Base-by-base conservation (phyloP, 2,888 invertebrate species). In the Ophion costatus region DNA sequence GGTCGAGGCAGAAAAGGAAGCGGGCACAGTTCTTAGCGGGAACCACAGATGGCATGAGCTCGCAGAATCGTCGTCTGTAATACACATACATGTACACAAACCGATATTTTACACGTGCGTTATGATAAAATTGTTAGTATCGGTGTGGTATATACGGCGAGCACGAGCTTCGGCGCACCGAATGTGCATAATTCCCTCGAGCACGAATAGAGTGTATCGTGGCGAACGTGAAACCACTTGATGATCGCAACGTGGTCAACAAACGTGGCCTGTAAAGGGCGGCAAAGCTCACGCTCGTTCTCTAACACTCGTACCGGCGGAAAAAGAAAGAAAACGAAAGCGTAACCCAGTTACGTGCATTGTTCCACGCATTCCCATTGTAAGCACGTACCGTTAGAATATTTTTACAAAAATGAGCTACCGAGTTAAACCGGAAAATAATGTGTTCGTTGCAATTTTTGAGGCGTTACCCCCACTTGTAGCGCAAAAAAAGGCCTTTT, bases 21-120 rank as follows among this genome's bases (percentile, higher is more conserved):
- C 57, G n/a, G 56, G 51, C 56, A 42, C 56, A 89, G 90, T 91
- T 91, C 91, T 75, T 70, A 56, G 42, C 17, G 33, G 69, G 42
- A 81, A 83, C 69, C 86, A 91, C 89, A 93, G 91, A 93, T 92
- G 92, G 92, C 91, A 91, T 89, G 86, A 92, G 92, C 87, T 91
- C 89, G 88, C 89, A 80, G 90, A 87, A 87, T 83, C 42, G 66
- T 7, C 3, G 14, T 69, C 45, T 45, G 45, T 6, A 22, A 22
- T 67, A 20, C 0, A 10, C 17, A n/a, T 67, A 42, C 38, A 9
- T 67, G 45, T 14, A 17, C 10, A 45, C 1, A 51, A 51, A 51
- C 51, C 51, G 51, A 51, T 71, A 33, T 71, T 71, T 71, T 38
- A 59, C 38, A 20, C 42, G 51, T 17, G 51, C 17, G n/a, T 17